phyloP scores from a whole-genome alignment of 2,113 vertebrate species.

The Sylvilagus bachmani region DNA sequence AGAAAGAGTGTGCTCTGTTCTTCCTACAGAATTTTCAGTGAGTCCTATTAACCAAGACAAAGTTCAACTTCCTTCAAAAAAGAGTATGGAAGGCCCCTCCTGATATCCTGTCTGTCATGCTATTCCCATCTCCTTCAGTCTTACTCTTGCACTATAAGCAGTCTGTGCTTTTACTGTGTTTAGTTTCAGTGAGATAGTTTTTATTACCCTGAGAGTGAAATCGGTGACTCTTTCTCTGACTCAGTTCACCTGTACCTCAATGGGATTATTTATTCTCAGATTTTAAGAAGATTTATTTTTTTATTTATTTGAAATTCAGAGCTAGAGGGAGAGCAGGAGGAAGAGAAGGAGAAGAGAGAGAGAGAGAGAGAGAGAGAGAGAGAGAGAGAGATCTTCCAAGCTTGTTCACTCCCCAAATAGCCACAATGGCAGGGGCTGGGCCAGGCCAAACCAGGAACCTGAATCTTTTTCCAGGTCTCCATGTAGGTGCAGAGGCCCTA shows the following conservation, averaged over 20 bases:
- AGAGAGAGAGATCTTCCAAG: too few species aligned
- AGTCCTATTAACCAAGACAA: not conserved
- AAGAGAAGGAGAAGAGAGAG: too few species aligned
- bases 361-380: too few species aligned
- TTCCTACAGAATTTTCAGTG: not conserved
- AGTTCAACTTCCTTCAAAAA: not conserved
- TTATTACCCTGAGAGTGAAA: not conserved
- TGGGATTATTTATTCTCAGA: not conserved
- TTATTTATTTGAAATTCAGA: too few species aligned
- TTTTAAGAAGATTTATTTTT: too few species aligned
- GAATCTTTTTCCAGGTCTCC: too few species aligned
- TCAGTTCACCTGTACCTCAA: not conserved
- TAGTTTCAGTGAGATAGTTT: not conserved
- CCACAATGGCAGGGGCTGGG: too few species aligned
- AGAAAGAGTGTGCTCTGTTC: not conserved
- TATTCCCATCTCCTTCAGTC: not conserved
- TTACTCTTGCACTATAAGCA: fast-evolving
- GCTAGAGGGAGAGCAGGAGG: too few species aligned
- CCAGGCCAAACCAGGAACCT: too few species aligned
- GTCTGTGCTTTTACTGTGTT: not conserved
- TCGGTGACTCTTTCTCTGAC: not conserved
- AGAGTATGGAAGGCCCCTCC: not conserved
- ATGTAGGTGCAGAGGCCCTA: too few species aligned
- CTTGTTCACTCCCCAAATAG: too few species aligned
- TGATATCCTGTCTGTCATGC: not conserved